Conservation (phyloP, 2,113 vertebrate species). For the Nycticryphes semicollaris region DNA sequence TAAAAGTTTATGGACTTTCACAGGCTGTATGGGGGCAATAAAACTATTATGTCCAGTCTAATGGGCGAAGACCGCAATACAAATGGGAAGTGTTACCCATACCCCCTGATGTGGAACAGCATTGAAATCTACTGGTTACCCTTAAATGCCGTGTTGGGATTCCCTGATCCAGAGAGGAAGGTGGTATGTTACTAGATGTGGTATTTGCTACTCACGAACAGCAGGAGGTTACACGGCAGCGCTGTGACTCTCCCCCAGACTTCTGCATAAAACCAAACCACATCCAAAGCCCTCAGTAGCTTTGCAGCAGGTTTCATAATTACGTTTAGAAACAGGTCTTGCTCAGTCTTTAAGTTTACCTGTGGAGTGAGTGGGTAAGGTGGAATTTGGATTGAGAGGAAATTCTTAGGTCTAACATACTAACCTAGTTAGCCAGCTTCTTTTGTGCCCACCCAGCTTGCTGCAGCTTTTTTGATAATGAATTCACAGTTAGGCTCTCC, state of each 20-base stretch:
- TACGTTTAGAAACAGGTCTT: neutral
- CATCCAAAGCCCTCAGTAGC: neutral
- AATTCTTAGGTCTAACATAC: neutral
- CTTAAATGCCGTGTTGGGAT: neutral
- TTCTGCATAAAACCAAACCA: neutral
- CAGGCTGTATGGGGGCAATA: constrained; percentile 25
- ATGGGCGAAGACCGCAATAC: neutral
- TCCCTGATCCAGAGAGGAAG: neutral
- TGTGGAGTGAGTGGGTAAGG: neutral
- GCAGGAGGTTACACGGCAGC: neutral
- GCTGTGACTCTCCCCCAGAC: neutral
- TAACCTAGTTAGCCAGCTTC: neutral
- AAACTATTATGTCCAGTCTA: constrained; percentile 46
- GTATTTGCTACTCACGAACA: neutral
- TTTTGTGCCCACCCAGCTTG: neutral
- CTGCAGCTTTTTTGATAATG: neutral
- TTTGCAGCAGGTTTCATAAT: neutral
- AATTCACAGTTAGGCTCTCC: neutral
- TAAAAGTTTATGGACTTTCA: constrained; percentile 62
- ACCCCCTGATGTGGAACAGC: neutral
- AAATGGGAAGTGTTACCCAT: neutral
- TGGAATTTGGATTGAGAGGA: neutral
- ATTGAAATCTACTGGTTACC: neutral
- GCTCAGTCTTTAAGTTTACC: neutral
- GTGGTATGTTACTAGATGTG: neutral